Base-by-base conservation (phyloP, 2,888 invertebrate species). In the Branchellion lobata region DNA sequence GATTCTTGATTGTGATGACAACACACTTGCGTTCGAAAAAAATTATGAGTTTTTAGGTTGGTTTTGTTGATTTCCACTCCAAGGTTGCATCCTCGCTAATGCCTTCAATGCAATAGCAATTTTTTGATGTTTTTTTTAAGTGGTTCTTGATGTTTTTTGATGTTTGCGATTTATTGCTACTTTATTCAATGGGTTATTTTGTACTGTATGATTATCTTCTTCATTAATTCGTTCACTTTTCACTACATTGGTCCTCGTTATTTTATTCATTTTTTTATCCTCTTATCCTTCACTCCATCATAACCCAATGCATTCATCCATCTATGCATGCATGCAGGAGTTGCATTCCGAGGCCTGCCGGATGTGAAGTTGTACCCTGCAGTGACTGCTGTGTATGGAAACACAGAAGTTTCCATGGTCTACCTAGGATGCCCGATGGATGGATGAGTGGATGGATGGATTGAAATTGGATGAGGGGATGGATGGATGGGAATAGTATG, bases 361-460 rank as follows among this genome's bases (percentile, higher is more conserved):
- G 93, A 93, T 86, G 95, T 94, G 31, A 74, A 92, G 88, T 90
- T 98, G 78, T 99, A 93, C 88, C 97, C 98, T 81, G 94, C 97
- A 81, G 94, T 97, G 78, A 96, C 97, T 74, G 97, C 97, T 81
- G 98, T 99, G 18, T 99, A 98, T 90, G 98, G 98, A 81, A 98
- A 99, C 87, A 98, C 97, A 73, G 97, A 99, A 91, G 96, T 99
- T 61, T 96, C 97, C 53, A 97, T 99, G 96, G 95, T 97, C 68
- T 99, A 99, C 88, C 90, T 96, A 85, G 98, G 98, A 83, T 92
- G 93, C 82, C 97, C 98, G n/a, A 88, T 95, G 86, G 96, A 96
- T 91, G 96, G 96, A 83, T 87, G 85, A 86, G n/a, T n/a, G n/a
- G n/a, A n/a, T n/a, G n/a, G n/a, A n/a, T n/a, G n/a, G n/a, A n/a